Evolutionary conservation across 2,113 vertebrate genomes (phyloP).

Genomic region (Scomber colias): DNA sequence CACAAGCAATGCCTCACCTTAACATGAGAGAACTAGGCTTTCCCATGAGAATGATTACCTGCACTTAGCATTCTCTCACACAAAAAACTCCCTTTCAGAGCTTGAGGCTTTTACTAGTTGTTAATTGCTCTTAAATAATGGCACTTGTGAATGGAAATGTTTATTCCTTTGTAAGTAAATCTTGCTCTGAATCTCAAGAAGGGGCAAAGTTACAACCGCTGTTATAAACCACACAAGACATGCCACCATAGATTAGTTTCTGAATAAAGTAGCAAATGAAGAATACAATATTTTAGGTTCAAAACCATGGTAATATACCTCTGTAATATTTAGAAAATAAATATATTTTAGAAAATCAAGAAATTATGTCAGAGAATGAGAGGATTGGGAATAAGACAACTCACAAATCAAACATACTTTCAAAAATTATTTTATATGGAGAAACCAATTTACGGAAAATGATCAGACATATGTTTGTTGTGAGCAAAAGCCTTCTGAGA

Average conservation of each 20-base stretch:
- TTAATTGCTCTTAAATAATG: slow-evolving; percentile 64
- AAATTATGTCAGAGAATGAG: slow-evolving; percentile 8
- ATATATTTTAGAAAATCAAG: slow-evolving; percentile 37
- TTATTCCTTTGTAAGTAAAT: slow-evolving; percentile 26
- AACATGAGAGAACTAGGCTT: slow-evolving; percentile 26
- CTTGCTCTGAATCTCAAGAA: slow-evolving; percentile 29
- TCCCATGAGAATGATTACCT: slow-evolving; percentile 70
- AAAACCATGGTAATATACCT: not conserved
- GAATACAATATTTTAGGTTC: slow-evolving; percentile 3
- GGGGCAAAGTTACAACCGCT: not conserved
- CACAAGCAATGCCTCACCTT: slow-evolving; percentile 29
- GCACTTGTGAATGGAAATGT: slow-evolving; percentile 44
- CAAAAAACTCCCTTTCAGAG: slow-evolving; percentile 25
- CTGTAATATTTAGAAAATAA: slow-evolving; percentile 1
- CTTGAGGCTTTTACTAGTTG: slow-evolving; percentile 29
- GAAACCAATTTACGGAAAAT: slow-evolving; percentile 60
- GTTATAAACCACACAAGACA: slow-evolving; percentile 4
- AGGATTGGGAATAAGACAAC: slow-evolving; percentile 20
- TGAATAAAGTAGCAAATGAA: slow-evolving; percentile 1
- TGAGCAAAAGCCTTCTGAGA: slow-evolving; percentile 64
- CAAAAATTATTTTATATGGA: slow-evolving; percentile 30
- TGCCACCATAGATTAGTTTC: not conserved
- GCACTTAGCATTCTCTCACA: slow-evolving; percentile 62
- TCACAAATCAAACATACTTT: slow-evolving; percentile 40
- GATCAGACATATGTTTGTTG: slow-evolving; percentile 74